Conservation (phyloP, 2,113 vertebrate genomes). For the Cephalopterus ornatus region DNA sequence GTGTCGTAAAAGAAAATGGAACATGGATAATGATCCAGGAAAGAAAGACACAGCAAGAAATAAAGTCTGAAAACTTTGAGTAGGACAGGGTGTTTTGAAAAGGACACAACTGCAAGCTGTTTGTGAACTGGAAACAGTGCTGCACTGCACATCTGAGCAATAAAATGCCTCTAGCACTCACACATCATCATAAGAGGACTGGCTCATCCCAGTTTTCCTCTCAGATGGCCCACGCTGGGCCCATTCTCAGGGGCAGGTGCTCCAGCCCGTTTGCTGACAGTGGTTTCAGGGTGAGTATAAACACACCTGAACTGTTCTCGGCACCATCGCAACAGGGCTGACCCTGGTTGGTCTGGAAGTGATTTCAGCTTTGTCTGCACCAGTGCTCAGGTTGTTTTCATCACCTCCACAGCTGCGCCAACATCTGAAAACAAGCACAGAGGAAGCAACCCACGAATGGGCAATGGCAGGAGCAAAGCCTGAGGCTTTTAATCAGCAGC, state of each 20-base stretch:
- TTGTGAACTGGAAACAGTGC: not conserved
- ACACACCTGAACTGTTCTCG: not conserved
- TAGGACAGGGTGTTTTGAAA: not conserved
- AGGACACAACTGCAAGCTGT: fast-evolving
- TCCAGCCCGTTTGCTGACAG: not conserved
- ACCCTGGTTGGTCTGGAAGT: not conserved
- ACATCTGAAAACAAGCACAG: not conserved
- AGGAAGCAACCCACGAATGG: not conserved
- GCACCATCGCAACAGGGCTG: not conserved
- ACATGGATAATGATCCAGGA: not conserved
- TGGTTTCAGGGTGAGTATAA: not conserved
- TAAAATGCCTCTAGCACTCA: not conserved
- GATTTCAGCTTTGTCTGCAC: not conserved
- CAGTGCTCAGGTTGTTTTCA: not conserved
- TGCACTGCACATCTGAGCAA: not conserved
- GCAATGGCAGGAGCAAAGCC: not conserved
- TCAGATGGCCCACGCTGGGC: not conserved
- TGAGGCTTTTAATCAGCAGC: not conserved
- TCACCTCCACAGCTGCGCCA: not conserved
- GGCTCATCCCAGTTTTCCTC: not conserved
- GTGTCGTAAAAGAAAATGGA: not conserved
- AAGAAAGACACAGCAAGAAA: not conserved
- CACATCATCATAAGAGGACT: not conserved
- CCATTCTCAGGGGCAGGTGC: not conserved
- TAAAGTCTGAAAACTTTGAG: not conserved